Evolutionary conservation across 1,140 invertebrate species (phyloP).

Genomic region (Bradynema listronoti): DNA sequence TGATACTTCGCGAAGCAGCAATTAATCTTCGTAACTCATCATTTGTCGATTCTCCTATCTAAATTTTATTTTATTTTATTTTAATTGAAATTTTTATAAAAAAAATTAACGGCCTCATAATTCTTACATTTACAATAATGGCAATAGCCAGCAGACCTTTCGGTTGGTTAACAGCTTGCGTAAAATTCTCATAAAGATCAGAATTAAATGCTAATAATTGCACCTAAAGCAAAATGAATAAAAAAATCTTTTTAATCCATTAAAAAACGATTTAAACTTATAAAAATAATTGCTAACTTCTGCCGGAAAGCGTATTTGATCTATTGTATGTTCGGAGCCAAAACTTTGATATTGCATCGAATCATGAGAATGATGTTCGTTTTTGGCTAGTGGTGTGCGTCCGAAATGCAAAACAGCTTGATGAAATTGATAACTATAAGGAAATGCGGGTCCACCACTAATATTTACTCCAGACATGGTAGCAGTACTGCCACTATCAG

Average conservation of each 20-base stretch:
- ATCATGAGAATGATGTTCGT: conserved; percentile 63
- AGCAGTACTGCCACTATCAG: neutral
- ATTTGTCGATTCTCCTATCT: conserved; percentile 51
- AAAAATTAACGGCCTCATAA: neutral
- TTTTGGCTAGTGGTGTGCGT: conserved; percentile 65
- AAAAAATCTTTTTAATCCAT: conserved; percentile 3
- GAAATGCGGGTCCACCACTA: conserved; percentile 76
- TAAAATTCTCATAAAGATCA: conserved; percentile 90
- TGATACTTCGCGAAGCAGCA: conserved; percentile 49
- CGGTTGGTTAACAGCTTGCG: conserved; percentile 73
- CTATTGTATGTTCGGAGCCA: conserved; percentile 82
- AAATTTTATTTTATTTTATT: neutral
- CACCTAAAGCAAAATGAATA: conserved; percentile 63
- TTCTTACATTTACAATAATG: conserved; percentile 77
- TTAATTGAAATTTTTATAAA: neutral
- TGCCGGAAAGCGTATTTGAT: conserved; percentile 80
- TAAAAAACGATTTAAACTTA: neutral
- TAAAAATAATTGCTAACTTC: conserved; percentile 65
- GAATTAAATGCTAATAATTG: conserved; percentile 82
- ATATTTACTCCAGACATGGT: conserved; percentile 72
- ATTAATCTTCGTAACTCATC: conserved; percentile 45
- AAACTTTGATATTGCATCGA: no score
- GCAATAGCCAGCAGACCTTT: conserved; percentile 85
- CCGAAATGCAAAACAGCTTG: conserved; percentile 83
- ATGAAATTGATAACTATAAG: conserved; percentile 72